Base-by-base conservation (phyloP, 2,113 vertebrate species). In the Cervus canadensis region DNA sequence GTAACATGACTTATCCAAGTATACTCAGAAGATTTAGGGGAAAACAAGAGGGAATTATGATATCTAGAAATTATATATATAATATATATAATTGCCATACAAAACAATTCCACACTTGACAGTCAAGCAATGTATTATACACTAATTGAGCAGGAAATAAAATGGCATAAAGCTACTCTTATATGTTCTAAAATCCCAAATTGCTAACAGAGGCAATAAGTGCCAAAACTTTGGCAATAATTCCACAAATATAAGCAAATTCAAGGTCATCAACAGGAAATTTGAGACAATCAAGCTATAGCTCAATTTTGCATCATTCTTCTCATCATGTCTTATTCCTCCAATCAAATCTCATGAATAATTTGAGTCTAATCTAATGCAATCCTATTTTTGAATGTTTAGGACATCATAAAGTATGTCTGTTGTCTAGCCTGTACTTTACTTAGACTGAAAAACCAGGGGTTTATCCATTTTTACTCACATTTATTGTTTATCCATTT, bases 291-390 rank as follows among this genome's bases (percentile, higher is more conserved):
- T 79, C 50, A 11, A 10, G 33, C 33, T 2, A 64, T 45, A 59
- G 76, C 2, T 87, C 71, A 85, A 0, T 71, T 2, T 90, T 52
- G 36, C 9, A 0, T 76, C 52, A 83, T 96, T 50, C 84, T 93
- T 84, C 48, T 96, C 87, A 79, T 91, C 12, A 0, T 15, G 40
- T 57, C 57, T 97, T 97, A 97, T 91, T 83, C 36, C 84, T 86
- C 78, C 43, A 17, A 81, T 86, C 98, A 94, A 50, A 81, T 92
- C 50, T 89, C 81, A 62, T 98, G 87, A 98, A 93, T 87, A 97
- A 91, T 94, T 85, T 14, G 2, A 36, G 28, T 52, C 1, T 13
- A 54, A 79, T 50, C 57, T 33, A 97, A 36, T 79, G 3, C 0
- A 2, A 87, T 93, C 26, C 1, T 91, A 54, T 87, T 81, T 89